Conservation (phyloP, 37 sponge, comb jelly and placozoan species). For the Amphimedon queenslandica region DNA sequence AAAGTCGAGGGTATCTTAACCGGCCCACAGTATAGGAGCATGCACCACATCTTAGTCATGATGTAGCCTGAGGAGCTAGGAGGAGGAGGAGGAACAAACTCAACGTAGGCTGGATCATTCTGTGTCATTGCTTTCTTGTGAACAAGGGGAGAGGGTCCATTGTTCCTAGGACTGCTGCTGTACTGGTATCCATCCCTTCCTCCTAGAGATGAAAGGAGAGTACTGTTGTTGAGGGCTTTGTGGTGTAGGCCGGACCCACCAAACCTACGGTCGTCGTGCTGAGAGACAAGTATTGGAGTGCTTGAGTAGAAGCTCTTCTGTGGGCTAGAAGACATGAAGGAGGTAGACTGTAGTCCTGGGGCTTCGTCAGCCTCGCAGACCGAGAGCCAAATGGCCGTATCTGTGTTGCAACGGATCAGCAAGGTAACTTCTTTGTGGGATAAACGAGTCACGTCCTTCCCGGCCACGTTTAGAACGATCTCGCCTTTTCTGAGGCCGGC, state of each 20-base stretch:
- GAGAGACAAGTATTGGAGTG: background rate
- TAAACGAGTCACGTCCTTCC: conserved; percentile 13
- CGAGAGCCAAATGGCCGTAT: conserved; percentile 57
- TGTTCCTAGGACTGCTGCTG: background rate
- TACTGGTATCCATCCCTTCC: background rate
- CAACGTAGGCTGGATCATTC: conserved; percentile 1
- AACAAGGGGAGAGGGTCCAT: background rate
- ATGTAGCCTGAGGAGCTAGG: conserved; percentile 10
- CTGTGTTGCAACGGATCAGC: conserved; percentile 40
- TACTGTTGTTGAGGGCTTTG: background rate
- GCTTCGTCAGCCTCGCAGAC: conserved; percentile 46
- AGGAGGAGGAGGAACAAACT: conserved; percentile 9
- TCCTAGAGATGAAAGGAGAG: background rate
- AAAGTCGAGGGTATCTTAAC: conserved; percentile 66
- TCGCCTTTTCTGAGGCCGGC: conserved; percentile 60
- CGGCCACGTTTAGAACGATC: conserved; percentile 60
- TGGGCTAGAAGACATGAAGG: background rate
- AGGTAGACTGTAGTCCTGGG: background rate
- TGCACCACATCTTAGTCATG: conserved; percentile 39
- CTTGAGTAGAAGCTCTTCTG: background rate
- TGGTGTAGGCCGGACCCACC: background rate
- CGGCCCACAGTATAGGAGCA: conserved; percentile 62
- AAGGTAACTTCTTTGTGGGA: conserved; percentile 45
- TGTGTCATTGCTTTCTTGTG: background rate
- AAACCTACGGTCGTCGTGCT: background rate